Percentiles rank a stretch among this genome's conserved stretches.
Evolutionary conservation across 2,797 vertebrate species (phyloP).

Genomic region (Myotis pilosus): DNA sequence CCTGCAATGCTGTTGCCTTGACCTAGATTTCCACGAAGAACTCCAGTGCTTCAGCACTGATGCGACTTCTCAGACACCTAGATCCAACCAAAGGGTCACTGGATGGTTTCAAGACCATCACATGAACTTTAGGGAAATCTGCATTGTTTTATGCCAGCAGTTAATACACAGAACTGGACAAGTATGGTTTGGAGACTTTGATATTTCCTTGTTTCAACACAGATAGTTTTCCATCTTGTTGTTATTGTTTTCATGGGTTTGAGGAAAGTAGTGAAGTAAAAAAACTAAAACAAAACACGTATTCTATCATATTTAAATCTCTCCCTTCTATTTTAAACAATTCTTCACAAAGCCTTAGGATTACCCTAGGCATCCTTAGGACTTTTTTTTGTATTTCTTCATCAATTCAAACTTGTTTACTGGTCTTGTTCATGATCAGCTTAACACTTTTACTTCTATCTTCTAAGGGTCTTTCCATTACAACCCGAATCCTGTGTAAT

Average conservation of each 20-base stretch:
- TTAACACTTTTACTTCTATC: background rate
- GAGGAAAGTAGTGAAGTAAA: background rate
- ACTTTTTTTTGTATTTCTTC: background rate
- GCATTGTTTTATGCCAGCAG: background rate
- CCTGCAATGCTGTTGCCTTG: background rate
- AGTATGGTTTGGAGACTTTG: background rate
- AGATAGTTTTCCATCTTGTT: background rate
- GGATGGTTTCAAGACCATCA: background rate
- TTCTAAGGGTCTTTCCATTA: background rate
- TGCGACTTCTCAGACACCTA: background rate
- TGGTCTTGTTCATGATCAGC: background rate
- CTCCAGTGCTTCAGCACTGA: background rate
- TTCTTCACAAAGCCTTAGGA: background rate
- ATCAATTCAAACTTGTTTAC: background rate
- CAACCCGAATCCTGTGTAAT: background rate
- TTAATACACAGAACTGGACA: background rate
- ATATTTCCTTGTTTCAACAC: background rate
- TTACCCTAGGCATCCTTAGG: background rate
- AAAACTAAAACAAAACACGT: background rate
- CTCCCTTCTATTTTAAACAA: background rate
- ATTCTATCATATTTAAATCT: background rate
- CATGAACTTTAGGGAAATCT: background rate
- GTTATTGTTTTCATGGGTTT: background rate
- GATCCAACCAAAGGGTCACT: background rate
- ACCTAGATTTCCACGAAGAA: background rate